These are phyloP conservation scores for Osedax frankpressi DNA, from an alignment of 2,888 invertebrate genomes.

Conservation along the genomic window DNA sequence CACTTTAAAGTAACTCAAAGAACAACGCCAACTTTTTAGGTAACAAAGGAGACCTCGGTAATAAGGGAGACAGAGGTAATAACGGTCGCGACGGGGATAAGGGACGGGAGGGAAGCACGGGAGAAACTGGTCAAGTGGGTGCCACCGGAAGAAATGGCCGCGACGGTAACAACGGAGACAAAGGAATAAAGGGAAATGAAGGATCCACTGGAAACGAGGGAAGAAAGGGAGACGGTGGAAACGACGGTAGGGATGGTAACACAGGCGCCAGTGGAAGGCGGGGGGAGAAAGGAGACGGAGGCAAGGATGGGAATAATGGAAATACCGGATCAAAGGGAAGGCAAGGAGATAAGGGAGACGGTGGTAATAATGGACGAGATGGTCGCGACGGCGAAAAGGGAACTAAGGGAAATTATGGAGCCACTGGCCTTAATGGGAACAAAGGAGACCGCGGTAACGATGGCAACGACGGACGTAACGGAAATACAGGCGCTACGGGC, in stretches of 20 bases:
- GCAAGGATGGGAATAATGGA: slow-evolving; percentile 2
- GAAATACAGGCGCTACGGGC: slow-evolving; percentile 24
- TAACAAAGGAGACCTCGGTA: slow-evolving; percentile 14
- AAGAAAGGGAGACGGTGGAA: slow-evolving; percentile 20
- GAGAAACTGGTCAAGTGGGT: slow-evolving; percentile 17
- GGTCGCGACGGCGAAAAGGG: slow-evolving; percentile 19
- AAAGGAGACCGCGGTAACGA: slow-evolving; percentile 21
- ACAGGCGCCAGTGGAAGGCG: slow-evolving; percentile 16
- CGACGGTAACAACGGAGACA: slow-evolving; percentile 17
- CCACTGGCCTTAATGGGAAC: slow-evolving; percentile 13
- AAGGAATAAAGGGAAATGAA: slow-evolving; percentile 6
- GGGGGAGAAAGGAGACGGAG: slow-evolving; percentile 11
- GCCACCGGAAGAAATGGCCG: slow-evolving; percentile 14
- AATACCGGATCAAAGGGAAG: slow-evolving; percentile 17
- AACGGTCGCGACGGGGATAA: slow-evolving; percentile 16
- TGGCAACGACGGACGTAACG: slow-evolving; percentile 24
- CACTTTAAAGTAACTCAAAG: too few relatives aligned
- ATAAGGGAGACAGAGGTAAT: slow-evolving; percentile 9
- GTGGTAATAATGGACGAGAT: slow-evolving; percentile 15
- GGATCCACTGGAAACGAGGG: slow-evolving; percentile 20
- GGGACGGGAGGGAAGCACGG: slow-evolving; percentile 17
- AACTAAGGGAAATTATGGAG: slow-evolving; percentile 15
- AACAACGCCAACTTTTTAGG: too few relatives aligned
- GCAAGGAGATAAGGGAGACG: slow-evolving; percentile 20
- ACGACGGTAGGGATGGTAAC: slow-evolving; percentile 50